phyloP scores from a whole-genome alignment of 2,797 vertebrate species.

The Bovichtus diacanthus region DNA sequence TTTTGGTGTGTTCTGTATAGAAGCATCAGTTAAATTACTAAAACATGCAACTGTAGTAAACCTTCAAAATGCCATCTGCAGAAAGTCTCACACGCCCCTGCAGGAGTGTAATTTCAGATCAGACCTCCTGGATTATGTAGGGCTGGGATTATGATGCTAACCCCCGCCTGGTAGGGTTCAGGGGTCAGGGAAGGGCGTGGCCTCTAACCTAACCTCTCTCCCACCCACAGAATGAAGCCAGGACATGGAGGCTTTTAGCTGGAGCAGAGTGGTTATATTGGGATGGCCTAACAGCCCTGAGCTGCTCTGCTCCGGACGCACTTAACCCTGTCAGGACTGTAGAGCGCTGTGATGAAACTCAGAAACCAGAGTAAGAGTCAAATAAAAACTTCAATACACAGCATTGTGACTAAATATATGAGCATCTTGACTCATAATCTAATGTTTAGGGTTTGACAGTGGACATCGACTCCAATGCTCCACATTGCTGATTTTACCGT shows the following conservation, averaged over 20 bases:
- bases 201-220: conserved; percentile 37
- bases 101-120: conserved; percentile 19
- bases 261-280: conserved; percentile 27
- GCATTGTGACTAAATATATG: not conserved
- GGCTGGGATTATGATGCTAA: conserved; percentile 32
- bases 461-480: not conserved
- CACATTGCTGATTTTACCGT: not conserved
- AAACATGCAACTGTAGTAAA: too few species aligned
- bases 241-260: conserved; percentile 12
- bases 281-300: conserved; percentile 1
- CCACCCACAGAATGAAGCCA: conserved; percentile 7
- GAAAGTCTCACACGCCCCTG: not conserved
- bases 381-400: not conserved
- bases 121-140: conserved; percentile 19
- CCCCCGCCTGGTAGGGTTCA: conserved; percentile 12
- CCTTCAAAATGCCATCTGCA: not conserved
- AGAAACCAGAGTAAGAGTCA: not conserved
- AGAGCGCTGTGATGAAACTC: not conserved
- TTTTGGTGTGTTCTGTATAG: not conserved
- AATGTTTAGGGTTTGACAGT: not conserved
- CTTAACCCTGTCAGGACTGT: conserved; percentile 31
- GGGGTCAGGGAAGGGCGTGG: conserved; percentile 18
- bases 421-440: not conserved
- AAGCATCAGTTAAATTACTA: not conserved
- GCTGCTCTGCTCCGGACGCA: not conserved